phyloP scores from a whole-genome alignment of 2,113 vertebrate species.

The Caretta caretta region DNA sequence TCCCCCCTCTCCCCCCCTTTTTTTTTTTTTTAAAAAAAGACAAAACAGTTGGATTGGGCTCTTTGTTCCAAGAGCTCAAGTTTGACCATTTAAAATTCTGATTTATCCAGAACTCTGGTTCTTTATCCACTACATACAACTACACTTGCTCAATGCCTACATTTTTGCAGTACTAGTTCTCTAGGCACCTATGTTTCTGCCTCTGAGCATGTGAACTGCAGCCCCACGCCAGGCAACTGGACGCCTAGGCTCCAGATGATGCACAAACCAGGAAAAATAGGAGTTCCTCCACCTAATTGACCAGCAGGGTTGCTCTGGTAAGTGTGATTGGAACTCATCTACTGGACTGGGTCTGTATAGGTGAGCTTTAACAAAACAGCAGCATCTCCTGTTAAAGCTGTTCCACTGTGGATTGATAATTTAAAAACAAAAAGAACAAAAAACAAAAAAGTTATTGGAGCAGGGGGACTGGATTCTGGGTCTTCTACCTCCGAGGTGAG shows the following conservation, averaged over 20 bases:
- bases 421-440: too few relatives aligned
- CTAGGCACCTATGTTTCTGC: not conserved
- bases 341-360: not conserved
- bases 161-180: not conserved
- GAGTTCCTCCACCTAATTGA: not conserved
- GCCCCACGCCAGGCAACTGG: not conserved
- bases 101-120: not conserved
- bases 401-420: not conserved
- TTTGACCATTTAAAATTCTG: not conserved
- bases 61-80: not conserved
- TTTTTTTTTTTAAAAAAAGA: not conserved
- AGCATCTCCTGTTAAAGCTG: not conserved
- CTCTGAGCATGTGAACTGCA: not conserved
- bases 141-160: not conserved
- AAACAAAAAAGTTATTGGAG: not conserved
- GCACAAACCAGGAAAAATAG: not conserved
- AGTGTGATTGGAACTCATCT: not conserved
- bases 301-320: not conserved
- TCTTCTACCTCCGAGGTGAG: not conserved
- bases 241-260: not conserved
- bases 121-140: not conserved
- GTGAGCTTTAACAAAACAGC: not conserved
- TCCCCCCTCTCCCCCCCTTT: not conserved
- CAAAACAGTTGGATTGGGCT: not conserved
- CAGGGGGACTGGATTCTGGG: not conserved